A percentile compares a stretch with the other conserved stretches of the same genome.
phyloP scores from a whole-genome alignment of 2,888 invertebrate genomes.

The Trachelus tabidus region DNA sequence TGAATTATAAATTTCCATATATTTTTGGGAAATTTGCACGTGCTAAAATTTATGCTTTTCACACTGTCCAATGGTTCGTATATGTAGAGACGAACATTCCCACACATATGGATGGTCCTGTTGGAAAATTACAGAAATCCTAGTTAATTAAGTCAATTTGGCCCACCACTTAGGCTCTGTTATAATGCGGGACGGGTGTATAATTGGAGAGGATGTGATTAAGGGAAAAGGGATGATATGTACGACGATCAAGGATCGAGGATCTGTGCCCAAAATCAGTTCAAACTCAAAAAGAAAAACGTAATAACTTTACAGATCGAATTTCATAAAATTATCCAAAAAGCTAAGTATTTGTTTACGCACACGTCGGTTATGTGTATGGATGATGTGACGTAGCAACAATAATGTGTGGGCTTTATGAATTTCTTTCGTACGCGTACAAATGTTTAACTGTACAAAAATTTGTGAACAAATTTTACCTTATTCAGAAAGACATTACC shows the following conservation, averaged over 20 bases:
- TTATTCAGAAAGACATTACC: neutral
- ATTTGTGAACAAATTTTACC: neutral
- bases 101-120: neutral
- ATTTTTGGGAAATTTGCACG: neutral
- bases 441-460: neutral
- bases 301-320: neutral
- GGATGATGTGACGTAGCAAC: no score
- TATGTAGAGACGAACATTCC: neutral
- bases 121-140: neutral
- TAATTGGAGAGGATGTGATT: neutral
- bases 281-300: neutral
- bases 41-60: neutral
- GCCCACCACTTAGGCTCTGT: neutral
- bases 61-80: neutral
- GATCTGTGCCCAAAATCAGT: neutral
- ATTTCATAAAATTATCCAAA: neutral
- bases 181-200: neutral
- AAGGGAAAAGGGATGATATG: neutral
- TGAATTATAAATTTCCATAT: neutral
- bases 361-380: no score
- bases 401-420: no score
- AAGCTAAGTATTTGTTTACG: neutral
- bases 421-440: no score
- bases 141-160: neutral
- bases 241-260: neutral